phyloP scores from a whole-genome alignment of 2,888 invertebrate species.

The Parnassius glacialis region DNA sequence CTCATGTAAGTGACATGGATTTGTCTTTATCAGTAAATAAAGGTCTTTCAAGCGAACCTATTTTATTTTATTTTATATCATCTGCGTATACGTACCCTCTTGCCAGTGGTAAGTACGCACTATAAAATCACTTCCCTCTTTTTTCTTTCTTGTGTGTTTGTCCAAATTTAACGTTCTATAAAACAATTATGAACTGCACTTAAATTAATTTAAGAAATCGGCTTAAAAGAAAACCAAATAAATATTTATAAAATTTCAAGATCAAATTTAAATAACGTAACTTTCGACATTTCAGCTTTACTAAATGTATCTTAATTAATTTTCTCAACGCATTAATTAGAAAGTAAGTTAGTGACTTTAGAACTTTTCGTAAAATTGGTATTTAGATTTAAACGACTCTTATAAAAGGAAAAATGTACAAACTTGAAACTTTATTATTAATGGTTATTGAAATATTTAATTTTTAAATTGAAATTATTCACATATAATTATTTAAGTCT shows the following conservation, averaged over 20 bases:
- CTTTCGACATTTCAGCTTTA: slow-evolving; percentile 14
- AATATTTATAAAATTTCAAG: slow-evolving; percentile 9
- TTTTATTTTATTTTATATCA: too few relatives aligned
- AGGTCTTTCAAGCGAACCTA: too few relatives aligned
- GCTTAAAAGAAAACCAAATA: background rate
- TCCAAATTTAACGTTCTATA: too few relatives aligned
- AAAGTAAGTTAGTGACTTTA: slow-evolving; percentile 22
- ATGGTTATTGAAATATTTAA: background rate
- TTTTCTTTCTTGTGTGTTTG: too few relatives aligned
- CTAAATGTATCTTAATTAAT: slow-evolving; percentile 24
- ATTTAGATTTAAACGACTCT: slow-evolving; percentile 13
- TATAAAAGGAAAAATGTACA: background rate
- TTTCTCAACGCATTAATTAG: slow-evolving; percentile 22
- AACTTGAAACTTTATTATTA: background rate
- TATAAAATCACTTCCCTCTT: too few relatives aligned
- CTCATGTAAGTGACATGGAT: too few relatives aligned
- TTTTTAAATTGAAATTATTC: too few relatives aligned
- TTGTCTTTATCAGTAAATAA: too few relatives aligned
- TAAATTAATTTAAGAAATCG: slow-evolving; percentile 14
- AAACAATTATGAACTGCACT: background rate
- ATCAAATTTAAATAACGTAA: slow-evolving; percentile 13
- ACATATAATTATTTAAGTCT: too few relatives aligned
- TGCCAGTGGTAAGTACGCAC: too few relatives aligned
- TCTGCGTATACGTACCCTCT: too few relatives aligned
- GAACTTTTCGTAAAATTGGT: slow-evolving; percentile 19